phyloP scores from a whole-genome alignment of 2,797 vertebrate genomes.

The Delichon dasypus region DNA sequence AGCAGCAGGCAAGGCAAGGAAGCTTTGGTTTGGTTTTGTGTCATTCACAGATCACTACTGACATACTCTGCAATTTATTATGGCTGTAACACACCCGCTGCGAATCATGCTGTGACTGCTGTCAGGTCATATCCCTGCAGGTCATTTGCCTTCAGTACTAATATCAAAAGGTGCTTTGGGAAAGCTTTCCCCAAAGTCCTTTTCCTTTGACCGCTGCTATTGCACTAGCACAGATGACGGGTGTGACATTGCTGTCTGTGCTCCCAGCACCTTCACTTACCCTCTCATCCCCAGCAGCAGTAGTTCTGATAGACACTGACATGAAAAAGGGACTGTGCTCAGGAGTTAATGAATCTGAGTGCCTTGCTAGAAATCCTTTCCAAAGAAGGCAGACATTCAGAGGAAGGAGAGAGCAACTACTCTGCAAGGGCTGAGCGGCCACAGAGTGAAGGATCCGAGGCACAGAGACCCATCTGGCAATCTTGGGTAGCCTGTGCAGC shows the following conservation, averaged over 20 bases:
- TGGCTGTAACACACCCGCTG: background rate
- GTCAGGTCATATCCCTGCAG: background rate
- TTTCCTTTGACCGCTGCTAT: background rate
- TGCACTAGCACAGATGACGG: background rate
- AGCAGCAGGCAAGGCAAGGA: background rate
- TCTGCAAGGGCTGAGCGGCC: background rate
- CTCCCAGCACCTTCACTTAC: background rate
- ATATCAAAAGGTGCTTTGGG: background rate
- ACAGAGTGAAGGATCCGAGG: accelerated
- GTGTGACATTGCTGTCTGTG: background rate
- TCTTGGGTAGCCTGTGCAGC: background rate
- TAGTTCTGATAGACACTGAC: background rate
- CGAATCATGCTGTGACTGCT: background rate
- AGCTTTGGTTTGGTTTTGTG: background rate
- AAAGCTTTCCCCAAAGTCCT: background rate
- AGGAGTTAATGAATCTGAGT: background rate
- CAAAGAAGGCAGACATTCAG: background rate
- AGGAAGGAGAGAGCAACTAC: background rate
- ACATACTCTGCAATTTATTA: background rate
- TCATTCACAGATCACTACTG: background rate
- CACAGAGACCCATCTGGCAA: background rate
- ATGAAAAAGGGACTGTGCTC: background rate
- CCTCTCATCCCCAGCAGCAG: background rate
- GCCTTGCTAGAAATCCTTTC: background rate
- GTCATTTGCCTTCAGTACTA: background rate